A percentile compares a stretch with the other conserved stretches of the same genome.
Conservation (phyloP, 2,797 vertebrate genomes). For the Thunnus albacares region DNA sequence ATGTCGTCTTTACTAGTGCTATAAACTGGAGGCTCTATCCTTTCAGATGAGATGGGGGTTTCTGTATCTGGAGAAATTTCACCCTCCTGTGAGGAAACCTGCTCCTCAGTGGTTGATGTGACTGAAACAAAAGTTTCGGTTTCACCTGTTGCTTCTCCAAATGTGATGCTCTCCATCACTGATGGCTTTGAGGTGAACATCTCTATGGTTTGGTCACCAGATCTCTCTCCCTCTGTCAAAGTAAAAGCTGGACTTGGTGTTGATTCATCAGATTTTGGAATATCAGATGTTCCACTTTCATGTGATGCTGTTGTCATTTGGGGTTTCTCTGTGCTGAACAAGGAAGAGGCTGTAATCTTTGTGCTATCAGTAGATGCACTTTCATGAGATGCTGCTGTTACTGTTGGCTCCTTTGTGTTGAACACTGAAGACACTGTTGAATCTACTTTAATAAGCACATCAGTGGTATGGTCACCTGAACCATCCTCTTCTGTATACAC, state of each 20-base stretch:
- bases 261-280: conserved; percentile 31
- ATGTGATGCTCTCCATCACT: conserved; percentile 50
- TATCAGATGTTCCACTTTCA: conserved; percentile 21
- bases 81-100: conserved; percentile 47
- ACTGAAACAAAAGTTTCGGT: conserved; percentile 68
- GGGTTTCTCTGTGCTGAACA: conserved; percentile 55
- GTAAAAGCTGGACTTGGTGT: conserved; percentile 26
- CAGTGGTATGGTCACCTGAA: conserved; percentile 17
- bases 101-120: conserved; percentile 53
- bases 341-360: conserved; percentile 20
- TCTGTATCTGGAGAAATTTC: conserved; percentile 37
- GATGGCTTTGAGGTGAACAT: conserved; percentile 37
- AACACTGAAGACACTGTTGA: conserved; percentile 10
- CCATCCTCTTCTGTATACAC: conserved; percentile 17
- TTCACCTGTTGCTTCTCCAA: conserved; percentile 74
- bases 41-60: conserved; percentile 21
- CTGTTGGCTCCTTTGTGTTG: conserved; percentile 41
- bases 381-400: conserved; percentile 19
- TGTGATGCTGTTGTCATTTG: conserved; percentile 13
- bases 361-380: conserved; percentile 17
- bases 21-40: conserved; percentile 33
- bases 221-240: conserved; percentile 31
- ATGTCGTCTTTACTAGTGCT: conserved; percentile 25
- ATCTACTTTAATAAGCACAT: conserved; percentile 13
- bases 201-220: conserved; percentile 26